A percentile compares a stretch with the other conserved stretches of the same genome.
Evolutionary conservation across 2,113 vertebrate species (phyloP).

Genomic region (Solenodon paradoxus): DNA sequence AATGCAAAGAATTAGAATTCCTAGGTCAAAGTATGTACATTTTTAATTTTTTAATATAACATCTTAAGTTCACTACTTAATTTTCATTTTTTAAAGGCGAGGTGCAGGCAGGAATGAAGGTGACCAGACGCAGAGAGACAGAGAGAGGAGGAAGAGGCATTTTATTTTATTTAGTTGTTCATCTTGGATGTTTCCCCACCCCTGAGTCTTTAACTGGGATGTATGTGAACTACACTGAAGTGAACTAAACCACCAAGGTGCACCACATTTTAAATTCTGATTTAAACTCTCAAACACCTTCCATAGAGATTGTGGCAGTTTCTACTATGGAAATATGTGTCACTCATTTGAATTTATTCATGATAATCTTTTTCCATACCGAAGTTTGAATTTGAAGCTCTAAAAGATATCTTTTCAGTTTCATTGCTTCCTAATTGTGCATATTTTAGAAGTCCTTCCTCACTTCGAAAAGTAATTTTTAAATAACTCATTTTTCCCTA

Average conservation of each 20-base stretch:
- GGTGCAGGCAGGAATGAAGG: no score
- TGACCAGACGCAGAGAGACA: no score
- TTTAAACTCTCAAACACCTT: background rate
- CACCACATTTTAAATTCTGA: conserved; percentile 11
- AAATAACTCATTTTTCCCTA: background rate
- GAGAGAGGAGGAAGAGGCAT: no score
- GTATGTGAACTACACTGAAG: no score
- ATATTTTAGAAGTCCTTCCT: background rate
- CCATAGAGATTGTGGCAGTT: background rate
- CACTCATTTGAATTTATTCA: background rate
- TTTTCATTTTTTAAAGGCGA: no score
- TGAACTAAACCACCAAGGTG: no score
- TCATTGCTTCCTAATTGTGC: background rate
- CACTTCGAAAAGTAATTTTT: conserved; percentile 5
- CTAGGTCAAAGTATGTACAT: background rate
- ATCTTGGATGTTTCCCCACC: no score
- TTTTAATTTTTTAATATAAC: background rate
- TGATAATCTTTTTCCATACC: background rate
- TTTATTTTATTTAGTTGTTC: no score
- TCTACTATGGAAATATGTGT: background rate
- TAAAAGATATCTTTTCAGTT: background rate
- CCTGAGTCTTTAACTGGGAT: no score
- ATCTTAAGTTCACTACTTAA: no score
- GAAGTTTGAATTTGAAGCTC: background rate
- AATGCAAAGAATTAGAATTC: background rate